Base-by-base conservation (phyloP, 2,888 invertebrate species). In the Philereme transversata region DNA sequence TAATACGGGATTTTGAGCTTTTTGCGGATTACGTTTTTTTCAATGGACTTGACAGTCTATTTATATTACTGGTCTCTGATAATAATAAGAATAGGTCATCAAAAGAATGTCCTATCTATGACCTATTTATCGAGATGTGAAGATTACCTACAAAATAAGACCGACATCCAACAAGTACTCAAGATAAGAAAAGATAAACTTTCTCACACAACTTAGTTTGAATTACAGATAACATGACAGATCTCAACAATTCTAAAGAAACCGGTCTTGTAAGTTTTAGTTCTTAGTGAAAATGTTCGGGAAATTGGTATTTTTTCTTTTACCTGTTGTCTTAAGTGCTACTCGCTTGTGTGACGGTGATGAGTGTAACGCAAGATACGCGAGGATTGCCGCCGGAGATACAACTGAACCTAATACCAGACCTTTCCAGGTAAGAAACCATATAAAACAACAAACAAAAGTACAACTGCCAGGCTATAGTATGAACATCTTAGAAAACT, bases 351-450 rank as follows among this genome's bases (percentile, higher is more conserved):
- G 87, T 63, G 70, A 69, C n/a, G 76, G 78, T 3, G 70, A 66
- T 4, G 67, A 64, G 0, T 87, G 86, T 64, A 46, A 48, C 7
- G 63, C 58, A 8, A 70, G 64, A 11, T 70, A 71, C 47, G 64
- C 77, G 0, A 82, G 89, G 60, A 84, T 91, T 53, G 69, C 68
- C 0, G 85, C 81, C 0, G 91, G 89, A 0, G 81, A 73, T 0
- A 78, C 74, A 4, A 75, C 79, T 8, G 83, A 85, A 60, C 76
- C 77, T 8, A 80, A 87, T 55, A 79, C 83, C 0, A 81, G 91
- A 55, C 90, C 91, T 3, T 92, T 85, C 72, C 90, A 91, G 82
- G 91, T 90, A 68, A 72, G 76, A 46, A 47, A 41, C 10, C 43
- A 4, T 43, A 10, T 43, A 10, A 5, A 10, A 40, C 10, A 10